Evolutionary conservation across 2,797 vertebrate species (phyloP).

Genomic region (Propithecus perrieri): DNA sequence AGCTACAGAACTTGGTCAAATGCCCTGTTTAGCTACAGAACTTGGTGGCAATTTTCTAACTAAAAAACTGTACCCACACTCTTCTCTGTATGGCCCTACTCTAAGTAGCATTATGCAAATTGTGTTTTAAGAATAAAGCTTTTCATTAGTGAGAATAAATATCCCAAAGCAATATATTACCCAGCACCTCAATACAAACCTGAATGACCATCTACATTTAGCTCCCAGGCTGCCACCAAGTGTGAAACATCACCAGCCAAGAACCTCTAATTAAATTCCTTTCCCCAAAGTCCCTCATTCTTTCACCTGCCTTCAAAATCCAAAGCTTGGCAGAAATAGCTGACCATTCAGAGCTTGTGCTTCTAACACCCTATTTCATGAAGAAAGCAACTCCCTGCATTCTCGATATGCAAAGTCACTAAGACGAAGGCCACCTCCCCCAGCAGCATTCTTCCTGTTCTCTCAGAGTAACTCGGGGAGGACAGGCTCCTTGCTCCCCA

Average conservation of each 20-base stretch:
- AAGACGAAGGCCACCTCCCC: neutral
- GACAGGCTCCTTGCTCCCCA: neutral
- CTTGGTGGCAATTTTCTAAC: neutral
- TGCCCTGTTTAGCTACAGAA: neutral
- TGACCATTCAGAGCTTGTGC: neutral
- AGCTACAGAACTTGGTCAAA: neutral
- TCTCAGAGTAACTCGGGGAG: neutral
- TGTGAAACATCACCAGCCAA: neutral
- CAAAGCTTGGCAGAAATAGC: neutral
- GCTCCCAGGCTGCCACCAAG: neutral
- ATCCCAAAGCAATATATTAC: neutral
- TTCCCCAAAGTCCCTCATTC: neutral
- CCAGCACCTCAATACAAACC: neutral
- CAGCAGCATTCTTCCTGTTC: too few relatives aligned
- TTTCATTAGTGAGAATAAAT: neutral
- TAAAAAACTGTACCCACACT: neutral
- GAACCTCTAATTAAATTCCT: neutral
- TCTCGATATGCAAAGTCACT: neutral
- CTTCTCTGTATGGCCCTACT: accelerated
- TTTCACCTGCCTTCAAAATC: neutral
- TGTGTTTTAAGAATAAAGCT: neutral
- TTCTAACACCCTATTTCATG: neutral
- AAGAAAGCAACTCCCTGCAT: neutral
- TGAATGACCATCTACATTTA: neutral
- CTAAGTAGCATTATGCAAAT: neutral